Base-by-base conservation (phyloP, 2,888 invertebrate genomes). In the Stenurella melanura region DNA sequence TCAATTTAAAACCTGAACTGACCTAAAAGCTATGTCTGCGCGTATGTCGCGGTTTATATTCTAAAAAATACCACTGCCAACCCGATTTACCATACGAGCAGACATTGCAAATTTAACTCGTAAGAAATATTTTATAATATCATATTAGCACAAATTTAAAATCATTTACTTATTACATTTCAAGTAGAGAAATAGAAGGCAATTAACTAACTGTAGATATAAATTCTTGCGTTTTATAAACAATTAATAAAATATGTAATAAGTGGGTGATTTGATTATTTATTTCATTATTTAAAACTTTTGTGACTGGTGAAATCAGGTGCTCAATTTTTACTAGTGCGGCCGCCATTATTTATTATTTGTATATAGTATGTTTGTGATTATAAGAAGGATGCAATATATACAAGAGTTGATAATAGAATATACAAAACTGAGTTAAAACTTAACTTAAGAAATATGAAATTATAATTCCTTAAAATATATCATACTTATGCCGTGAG, bases 311-410 rank as follows among this genome's bases (percentile, higher is more conserved):
- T 84, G 81, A 85, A 86, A 87, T 84, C 87, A 86, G 87, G 87
- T 88, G 88, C 88, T 88, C 88, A 88, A 88, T 88, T 87, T 88
- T 88, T 86, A 85, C 77, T 87, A 87, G 86, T 87, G 86, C 85
- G 86, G 86, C 85, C 84, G 84, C 76, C 77, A 79, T 79, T 75
- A 63, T 60, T 61, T 72, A 72, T 63, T 72, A 72, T 72, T 69
- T 58, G 18, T 69, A 54, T 60, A 71, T 50, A 63, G 61, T 63
- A 63, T 54, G 63, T 72, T 63, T 54, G 57, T 18, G 50, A 21
- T 72, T 70, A 42, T 70, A 21, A 50, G 26, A 42, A 71, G 30
- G 63, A 72, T 54, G 72, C 72, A 72, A 4, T 72, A 72, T 72
- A 63, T 72, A 72, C 54, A 54, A 72, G 67, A 56, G 4, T 54